These are phyloP conservation scores for Sebastes iracundus DNA, from an alignment of 2,797 vertebrate species.

Conservation along the genomic window DNA sequence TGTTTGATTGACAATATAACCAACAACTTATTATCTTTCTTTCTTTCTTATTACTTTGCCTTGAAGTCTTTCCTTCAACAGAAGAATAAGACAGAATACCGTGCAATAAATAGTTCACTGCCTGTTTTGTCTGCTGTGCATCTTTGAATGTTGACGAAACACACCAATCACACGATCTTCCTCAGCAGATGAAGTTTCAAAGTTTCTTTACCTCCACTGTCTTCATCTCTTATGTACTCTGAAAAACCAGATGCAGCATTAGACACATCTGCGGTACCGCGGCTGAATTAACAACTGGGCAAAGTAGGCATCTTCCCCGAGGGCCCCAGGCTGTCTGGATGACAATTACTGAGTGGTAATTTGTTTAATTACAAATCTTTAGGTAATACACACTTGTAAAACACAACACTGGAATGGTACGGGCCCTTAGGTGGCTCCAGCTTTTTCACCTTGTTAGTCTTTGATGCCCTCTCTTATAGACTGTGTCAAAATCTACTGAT, in stretches of 20 bases:
- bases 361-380: neutral
- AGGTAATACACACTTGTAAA: neutral
- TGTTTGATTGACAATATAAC: neutral
- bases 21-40: neutral
- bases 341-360: neutral
- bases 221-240: neutral
- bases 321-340: neutral
- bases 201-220: neutral
- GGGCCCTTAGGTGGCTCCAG: neutral
- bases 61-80: neutral
- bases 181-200: neutral
- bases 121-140: neutral
- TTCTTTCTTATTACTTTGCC: neutral
- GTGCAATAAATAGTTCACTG: neutral
- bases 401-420: neutral
- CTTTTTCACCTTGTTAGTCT: neutral
- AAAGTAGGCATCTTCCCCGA: neutral
- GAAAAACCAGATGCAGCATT: neutral
- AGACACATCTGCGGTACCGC: neutral
- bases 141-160: neutral
- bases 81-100: neutral
- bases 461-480: neutral
- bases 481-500: too few relatives aligned
- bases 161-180: neutral
- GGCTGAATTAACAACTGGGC: neutral